Evolutionary conservation across 2,113 vertebrate species (phyloP).

Genomic region (Odontophorus gujanensis): DNA sequence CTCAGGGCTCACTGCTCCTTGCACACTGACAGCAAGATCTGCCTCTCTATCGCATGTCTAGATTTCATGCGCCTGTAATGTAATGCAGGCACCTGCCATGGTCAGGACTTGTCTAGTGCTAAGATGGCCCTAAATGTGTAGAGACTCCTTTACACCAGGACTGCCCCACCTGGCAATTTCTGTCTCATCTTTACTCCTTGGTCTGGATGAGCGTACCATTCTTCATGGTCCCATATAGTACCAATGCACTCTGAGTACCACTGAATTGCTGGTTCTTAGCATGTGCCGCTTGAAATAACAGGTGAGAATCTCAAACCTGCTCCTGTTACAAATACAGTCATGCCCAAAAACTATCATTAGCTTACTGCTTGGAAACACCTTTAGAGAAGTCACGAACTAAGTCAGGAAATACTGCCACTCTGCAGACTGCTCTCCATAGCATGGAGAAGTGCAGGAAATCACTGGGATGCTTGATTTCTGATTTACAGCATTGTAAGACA

Average conservation of each 20-base stretch:
- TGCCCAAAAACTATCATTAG: neutral
- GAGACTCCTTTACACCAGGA: neutral
- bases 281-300: neutral
- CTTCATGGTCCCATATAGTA: neutral
- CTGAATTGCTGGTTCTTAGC: neutral
- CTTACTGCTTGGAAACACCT: neutral
- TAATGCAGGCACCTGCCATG: neutral
- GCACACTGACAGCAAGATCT: neutral
- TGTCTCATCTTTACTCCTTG: neutral
- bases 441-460: neutral
- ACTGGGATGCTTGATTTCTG: neutral
- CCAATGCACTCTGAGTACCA: neutral
- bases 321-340: neutral
- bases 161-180: neutral
- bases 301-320: neutral
- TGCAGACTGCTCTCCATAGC: neutral
- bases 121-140: neutral
- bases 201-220: neutral
- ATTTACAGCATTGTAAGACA: neutral
- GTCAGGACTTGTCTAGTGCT: neutral
- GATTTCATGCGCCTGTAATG: neutral
- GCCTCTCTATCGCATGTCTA: neutral
- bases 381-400: neutral
- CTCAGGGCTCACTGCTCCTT: neutral
- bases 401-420: neutral